A percentile compares a stretch with the other conserved stretches of the same genome.
Evolutionary conservation across 2,113 vertebrate species (phyloP).

Genomic region (Suricata suricatta): DNA sequence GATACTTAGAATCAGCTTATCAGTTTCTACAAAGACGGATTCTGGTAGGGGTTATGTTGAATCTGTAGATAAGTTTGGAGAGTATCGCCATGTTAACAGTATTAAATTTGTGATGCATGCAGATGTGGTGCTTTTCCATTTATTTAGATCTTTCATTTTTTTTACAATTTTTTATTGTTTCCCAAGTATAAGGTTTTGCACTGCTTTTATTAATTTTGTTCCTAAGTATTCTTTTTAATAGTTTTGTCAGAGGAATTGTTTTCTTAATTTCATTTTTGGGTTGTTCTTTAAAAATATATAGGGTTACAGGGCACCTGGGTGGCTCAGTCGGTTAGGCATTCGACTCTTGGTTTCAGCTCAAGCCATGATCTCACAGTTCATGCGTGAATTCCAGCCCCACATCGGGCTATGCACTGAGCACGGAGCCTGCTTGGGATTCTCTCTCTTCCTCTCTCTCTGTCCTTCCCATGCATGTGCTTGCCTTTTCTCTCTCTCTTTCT

Average conservation of each 20-base stretch:
- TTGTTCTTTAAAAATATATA: no score
- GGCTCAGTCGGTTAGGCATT: no score
- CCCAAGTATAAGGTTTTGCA: not conserved
- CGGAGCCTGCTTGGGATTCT: no score
- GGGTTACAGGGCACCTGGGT: no score
- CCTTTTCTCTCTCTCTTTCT: no score
- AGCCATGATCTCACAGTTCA: no score
- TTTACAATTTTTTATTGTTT: not conserved
- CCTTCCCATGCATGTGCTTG: no score
- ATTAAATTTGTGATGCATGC: not conserved
- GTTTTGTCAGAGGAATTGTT: not conserved
- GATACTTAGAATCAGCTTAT: not conserved
- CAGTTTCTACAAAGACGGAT: not conserved
- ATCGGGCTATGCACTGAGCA: no score
- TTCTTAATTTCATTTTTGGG: not conserved
- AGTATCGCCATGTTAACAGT: not conserved
- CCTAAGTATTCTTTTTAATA: not conserved
- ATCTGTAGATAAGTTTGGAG: not conserved
- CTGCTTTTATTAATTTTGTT: not conserved
- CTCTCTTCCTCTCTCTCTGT: no score
- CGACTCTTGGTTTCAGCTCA: no score
- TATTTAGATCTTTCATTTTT: not conserved
- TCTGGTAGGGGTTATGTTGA: not conserved
- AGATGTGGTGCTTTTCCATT: not conserved
- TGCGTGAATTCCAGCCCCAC: no score